Conservation (phyloP, 2,113 vertebrate species). For the Microtus oregoni region DNA sequence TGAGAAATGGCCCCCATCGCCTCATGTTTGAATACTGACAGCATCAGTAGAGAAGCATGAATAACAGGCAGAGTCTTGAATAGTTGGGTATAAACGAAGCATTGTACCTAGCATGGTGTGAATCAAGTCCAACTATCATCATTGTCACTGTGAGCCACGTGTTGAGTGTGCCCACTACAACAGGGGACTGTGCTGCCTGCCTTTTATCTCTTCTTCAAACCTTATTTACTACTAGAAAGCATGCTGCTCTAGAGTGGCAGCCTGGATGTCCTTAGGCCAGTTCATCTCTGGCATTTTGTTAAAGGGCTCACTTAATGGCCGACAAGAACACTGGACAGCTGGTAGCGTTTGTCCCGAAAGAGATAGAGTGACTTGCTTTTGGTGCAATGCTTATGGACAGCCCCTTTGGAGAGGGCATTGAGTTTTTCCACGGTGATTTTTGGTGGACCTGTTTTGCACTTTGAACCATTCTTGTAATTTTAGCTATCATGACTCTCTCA, state of each 20-base stretch:
- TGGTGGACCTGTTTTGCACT: neutral
- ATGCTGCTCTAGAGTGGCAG: neutral
- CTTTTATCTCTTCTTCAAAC: conserved; percentile 19
- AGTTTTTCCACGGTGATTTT: neutral
- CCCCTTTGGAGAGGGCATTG: conserved; percentile 1
- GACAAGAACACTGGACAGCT: neutral
- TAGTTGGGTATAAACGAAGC: neutral
- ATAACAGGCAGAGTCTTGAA: neutral
- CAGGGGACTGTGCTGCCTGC: neutral
- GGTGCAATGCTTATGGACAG: neutral
- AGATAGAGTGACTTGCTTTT: neutral
- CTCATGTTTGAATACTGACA: neutral
- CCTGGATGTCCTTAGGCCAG: conserved; percentile 29
- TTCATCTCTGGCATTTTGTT: neutral
- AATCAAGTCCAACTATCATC: conserved; percentile 21
- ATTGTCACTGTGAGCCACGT: neutral
- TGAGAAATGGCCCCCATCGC: neutral
- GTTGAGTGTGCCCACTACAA: neutral
- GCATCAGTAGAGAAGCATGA: neutral
- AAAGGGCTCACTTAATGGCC: neutral
- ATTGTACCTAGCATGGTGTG: neutral
- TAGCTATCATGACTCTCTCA: neutral
- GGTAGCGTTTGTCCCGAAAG: neutral
- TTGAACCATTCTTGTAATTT: conserved; percentile 10
- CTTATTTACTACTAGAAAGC: conserved; percentile 15